Evolutionary conservation across 2,888 invertebrate genomes (phyloP).

Genomic region (Drosophila rubida): DNA sequence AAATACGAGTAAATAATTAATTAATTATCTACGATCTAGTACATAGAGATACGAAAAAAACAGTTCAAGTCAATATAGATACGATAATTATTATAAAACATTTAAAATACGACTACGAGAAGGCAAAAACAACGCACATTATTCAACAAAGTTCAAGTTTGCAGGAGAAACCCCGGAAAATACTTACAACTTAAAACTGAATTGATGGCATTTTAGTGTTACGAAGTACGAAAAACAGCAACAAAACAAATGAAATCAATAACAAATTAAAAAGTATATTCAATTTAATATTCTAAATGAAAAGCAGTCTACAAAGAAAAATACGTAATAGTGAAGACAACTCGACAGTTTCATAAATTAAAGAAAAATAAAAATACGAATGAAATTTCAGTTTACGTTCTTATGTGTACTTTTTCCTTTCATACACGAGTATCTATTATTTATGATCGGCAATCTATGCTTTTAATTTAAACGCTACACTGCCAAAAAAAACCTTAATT

Average conservation of each 20-base stretch:
- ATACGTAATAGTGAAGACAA: conserved; percentile 56
- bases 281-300: conserved; percentile 57
- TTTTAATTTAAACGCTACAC: conserved; percentile 60
- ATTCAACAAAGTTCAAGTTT: conserved; percentile 39
- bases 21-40: conserved; percentile 49
- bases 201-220: conserved; percentile 73
- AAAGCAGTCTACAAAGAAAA: conserved; percentile 31
- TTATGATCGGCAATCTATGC: conserved; percentile 1
- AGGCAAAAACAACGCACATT: conserved; percentile 66
- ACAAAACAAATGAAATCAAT: conserved; percentile 14
- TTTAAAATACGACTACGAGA: conserved; percentile 33
- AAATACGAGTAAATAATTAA: conserved; percentile 34
- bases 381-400: conserved; percentile 3
- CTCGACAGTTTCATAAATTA: conserved; percentile 21
- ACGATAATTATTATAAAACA: conserved; percentile 40
- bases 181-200: conserved; percentile 62
- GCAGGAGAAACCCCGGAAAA: conserved; percentile 27
- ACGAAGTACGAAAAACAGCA: conserved; percentile 21
- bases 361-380: not conserved
- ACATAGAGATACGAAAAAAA: conserved; percentile 24
- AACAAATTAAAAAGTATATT: conserved; percentile 42
- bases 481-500: conserved; percentile 58
- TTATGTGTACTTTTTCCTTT: not conserved
- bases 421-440: not conserved
- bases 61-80: conserved; percentile 50